phyloP scores from a whole-genome alignment of 2,113 vertebrate genomes.

The Sphaerodactylus townsendi region DNA sequence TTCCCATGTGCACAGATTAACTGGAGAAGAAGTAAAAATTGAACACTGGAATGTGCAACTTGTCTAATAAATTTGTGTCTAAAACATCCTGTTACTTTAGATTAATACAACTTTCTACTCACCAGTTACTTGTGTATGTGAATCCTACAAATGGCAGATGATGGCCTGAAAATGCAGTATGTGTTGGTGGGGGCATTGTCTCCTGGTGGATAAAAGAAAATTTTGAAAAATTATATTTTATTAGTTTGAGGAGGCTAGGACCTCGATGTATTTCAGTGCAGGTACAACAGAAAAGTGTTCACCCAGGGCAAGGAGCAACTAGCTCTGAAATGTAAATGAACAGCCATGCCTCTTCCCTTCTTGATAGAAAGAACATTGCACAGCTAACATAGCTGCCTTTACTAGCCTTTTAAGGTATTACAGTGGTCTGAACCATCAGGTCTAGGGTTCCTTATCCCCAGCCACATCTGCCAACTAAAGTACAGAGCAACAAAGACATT shows the following conservation, averaged over 20 bases:
- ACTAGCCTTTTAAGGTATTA: background rate
- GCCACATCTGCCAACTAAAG: background rate
- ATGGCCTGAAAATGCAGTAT: slow-evolving; percentile 96
- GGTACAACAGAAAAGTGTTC: background rate
- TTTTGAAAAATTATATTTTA: slow-evolving; percentile 30
- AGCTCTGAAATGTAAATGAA: background rate
- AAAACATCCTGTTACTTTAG: background rate
- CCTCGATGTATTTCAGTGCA: background rate
- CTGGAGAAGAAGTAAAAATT: background rate
- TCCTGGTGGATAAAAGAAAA: slow-evolving; percentile 78
- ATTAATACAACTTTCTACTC: slow-evolving; percentile 65
- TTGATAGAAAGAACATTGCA: background rate
- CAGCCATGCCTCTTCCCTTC: background rate
- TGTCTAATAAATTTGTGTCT: background rate
- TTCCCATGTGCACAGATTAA: background rate
- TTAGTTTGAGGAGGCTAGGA: background rate
- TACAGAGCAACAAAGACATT: background rate
- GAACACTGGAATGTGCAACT: background rate
- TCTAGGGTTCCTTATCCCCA: background rate
- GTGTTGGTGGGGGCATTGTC: slow-evolving; percentile 95
- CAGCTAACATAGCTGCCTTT: background rate
- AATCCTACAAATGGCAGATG: slow-evolving; percentile 98
- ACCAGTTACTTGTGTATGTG: slow-evolving; percentile 98
- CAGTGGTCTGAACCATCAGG: background rate
- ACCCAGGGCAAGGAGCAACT: background rate